Conservation (phyloP, 2,797 vertebrate species). For the Acipenser oxyrinchus region DNA sequence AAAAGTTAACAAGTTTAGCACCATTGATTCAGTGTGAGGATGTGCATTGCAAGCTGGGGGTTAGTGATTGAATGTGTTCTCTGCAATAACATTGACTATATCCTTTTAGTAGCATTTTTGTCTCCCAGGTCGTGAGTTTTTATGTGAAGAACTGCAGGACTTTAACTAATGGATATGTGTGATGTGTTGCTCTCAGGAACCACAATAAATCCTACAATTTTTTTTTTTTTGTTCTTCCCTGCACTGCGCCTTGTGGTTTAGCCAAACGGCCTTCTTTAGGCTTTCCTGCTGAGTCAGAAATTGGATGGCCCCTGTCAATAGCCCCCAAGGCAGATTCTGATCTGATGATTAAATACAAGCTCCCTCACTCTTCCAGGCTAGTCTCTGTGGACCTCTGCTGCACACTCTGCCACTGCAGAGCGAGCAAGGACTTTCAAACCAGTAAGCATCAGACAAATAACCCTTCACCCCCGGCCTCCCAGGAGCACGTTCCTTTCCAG, state of each 20-base stretch:
- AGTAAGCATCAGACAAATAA: slow-evolving; percentile 7
- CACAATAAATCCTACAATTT: background rate
- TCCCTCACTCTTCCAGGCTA: background rate
- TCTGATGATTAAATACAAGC: slow-evolving; percentile 32
- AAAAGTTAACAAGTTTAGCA: too few relatives aligned
- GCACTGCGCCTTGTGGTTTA: slow-evolving; percentile 4
- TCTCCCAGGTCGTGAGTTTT: too few relatives aligned
- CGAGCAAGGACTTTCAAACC: slow-evolving; percentile 8
- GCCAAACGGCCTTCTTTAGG: slow-evolving; percentile 12
- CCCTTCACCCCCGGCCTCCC: background rate
- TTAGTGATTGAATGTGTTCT: too few relatives aligned
- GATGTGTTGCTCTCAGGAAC: background rate
- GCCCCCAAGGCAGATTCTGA: slow-evolving; percentile 26
- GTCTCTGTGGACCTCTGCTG: slow-evolving; percentile 7
- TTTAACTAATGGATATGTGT: too few relatives aligned
- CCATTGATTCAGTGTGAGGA: too few relatives aligned
- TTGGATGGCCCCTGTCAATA: slow-evolving; percentile 27
- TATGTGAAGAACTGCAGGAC: too few relatives aligned
- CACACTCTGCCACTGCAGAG: background rate
- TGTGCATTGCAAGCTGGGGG: too few relatives aligned
- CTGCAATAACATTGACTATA: too few relatives aligned
- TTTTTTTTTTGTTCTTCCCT: background rate
- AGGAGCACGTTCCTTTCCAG: background rate
- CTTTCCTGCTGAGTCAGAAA: slow-evolving; percentile 31
- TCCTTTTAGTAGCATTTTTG: too few relatives aligned